Evolutionary conservation across 2,797 vertebrate genomes (phyloP).

Genomic region (Notolepis coatsorum): DNA sequence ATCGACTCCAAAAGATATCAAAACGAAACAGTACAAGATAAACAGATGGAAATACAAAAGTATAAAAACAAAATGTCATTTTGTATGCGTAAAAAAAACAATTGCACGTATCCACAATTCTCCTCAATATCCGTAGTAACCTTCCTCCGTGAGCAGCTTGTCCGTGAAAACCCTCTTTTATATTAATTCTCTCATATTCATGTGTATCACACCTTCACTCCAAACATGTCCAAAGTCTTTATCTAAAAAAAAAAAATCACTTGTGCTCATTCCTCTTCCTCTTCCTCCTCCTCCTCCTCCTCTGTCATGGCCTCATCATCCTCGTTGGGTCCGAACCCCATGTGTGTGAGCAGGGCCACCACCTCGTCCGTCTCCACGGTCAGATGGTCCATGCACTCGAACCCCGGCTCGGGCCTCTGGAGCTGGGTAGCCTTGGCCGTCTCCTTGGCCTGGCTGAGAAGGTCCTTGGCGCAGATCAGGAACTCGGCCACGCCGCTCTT

Average conservation of each 20-base stretch:
- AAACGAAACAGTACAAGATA: conserved; percentile 49
- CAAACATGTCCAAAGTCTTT: conserved; percentile 31
- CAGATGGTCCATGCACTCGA: conserved; percentile 91
- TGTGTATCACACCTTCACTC: conserved; percentile 35
- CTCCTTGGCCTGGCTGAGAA: conserved; percentile 70
- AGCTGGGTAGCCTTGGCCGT: conserved; percentile 78
- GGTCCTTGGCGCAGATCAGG: conserved; percentile 72
- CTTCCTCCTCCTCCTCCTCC: conserved; percentile 47
- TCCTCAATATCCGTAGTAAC: conserved; percentile 7
- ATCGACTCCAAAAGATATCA: conserved; percentile 39
- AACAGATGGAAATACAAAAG: conserved; percentile 63
- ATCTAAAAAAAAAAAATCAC: conserved; percentile 5
- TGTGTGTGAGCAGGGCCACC: conserved; percentile 68
- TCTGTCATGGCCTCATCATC: conserved; percentile 40
- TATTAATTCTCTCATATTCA: neutral
- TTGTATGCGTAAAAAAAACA: conserved; percentile 53
- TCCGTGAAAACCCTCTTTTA: neutral
- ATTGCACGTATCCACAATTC: conserved; percentile 51
- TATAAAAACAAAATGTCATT: conserved; percentile 69
- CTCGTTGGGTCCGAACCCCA: conserved; percentile 80
- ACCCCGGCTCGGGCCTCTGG: conserved; percentile 84
- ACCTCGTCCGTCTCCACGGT: conserved; percentile 80
- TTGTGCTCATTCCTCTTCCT: conserved; percentile 26
- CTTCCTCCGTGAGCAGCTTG: conserved; percentile 10
- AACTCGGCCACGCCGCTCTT: conserved; percentile 80